Base-by-base conservation (phyloP, 2,797 vertebrate genomes). In the Nannoperca obscura region DNA sequence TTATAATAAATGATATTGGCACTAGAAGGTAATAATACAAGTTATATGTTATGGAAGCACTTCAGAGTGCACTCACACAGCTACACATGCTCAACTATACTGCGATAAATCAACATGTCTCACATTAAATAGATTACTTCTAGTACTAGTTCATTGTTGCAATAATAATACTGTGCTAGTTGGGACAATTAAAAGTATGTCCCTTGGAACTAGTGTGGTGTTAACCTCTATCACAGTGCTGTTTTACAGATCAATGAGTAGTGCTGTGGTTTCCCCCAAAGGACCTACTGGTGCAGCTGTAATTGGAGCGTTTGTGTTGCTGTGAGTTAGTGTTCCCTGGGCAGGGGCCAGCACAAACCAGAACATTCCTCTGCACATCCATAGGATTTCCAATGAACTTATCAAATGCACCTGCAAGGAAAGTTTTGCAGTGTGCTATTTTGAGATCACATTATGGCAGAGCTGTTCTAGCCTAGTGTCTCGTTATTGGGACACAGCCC, bases 261-360 rank as follows among this genome's bases (percentile, higher is more conserved):
- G 76, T 36, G 77, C 82, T 65, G 53, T 50, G 80, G 62, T 77
- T 79, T 49, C 40, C 60, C 86, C 66, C 34, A 6, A 44, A 82
- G 88, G 89, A 80, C 70, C 54, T 50, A 50, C 5, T 59, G 78
- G 68, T 83, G 67, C 82, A 77, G 84, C 88, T 77, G 79, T 93
- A 92, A 94, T 91, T 90, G 86, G 88, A 84, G 77, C 53, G 2
- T 74, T 88, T 85, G 74, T 91, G 86, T 88, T 91, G 72, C 87
- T 74, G 74, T 22, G 4, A 83, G 82, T 84, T 82, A 70, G 68
- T 47, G 49, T 64, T 89, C 74, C 81, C 79, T 44, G 47, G 74
- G 53, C 76, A 81, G 77, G 78, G 70, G 40, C 78, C 88, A 63
- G 70, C 69, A 10, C 2, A 62, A 68, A 66, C 75, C 73, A 80